These are phyloP conservation scores for Ormyrus pomaceus DNA, from an alignment of 2,888 invertebrate species.

Conservation along the genomic window DNA sequence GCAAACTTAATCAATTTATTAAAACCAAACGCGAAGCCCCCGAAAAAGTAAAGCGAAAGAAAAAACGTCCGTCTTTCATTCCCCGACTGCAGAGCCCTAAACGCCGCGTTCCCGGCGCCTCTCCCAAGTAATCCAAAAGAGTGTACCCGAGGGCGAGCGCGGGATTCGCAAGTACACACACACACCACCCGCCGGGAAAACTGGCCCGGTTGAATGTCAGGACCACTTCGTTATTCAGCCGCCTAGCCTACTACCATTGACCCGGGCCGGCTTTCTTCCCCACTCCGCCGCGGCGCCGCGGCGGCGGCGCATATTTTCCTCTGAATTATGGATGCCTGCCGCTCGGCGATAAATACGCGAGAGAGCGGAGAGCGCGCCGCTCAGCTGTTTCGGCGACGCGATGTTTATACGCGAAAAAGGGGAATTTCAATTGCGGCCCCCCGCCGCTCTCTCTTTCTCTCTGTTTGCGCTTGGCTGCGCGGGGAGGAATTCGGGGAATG, in stretches of 20 bases:
- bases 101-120: too few relatives aligned
- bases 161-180: slow-evolving; percentile 2
- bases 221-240: slow-evolving; percentile 39
- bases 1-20: too few relatives aligned
- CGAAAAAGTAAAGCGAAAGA: too few relatives aligned
- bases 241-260: slow-evolving; percentile 1
- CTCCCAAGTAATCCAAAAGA: too few relatives aligned
- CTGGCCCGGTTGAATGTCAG: slow-evolving; percentile 17
- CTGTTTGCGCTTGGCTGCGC: slow-evolving; percentile 1
- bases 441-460: neutral
- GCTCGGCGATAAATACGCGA: neutral
- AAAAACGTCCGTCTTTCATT: too few relatives aligned
- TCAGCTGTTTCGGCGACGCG: neutral
- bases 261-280: neutral
- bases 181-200: slow-evolving; percentile 1
- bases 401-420: too few relatives aligned
- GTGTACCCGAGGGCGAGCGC: neutral
- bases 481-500: neutral
- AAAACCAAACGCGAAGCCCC: too few relatives aligned
- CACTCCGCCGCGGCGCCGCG: neutral
- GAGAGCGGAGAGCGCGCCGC: neutral
- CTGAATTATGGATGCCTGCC: slow-evolving; percentile 41
- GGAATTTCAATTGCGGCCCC: too few relatives aligned
- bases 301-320: slow-evolving; percentile 8
- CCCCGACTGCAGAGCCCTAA: too few relatives aligned